Base-by-base conservation (phyloP, 1,140 invertebrate species). In the Oryzaephilus surinamensis region DNA sequence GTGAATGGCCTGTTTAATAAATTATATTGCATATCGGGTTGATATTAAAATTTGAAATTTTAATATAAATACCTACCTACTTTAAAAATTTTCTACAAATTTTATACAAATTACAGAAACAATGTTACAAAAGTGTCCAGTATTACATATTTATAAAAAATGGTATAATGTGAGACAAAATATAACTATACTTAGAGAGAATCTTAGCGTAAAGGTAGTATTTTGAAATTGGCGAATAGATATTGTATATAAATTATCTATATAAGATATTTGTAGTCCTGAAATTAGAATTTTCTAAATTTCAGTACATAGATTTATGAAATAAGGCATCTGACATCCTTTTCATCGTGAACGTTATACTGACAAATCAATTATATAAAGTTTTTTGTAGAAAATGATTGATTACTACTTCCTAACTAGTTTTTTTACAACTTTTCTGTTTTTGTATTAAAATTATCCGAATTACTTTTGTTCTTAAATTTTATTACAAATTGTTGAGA, bases 161-260 rank as follows among this genome's bases (percentile, higher is more conserved):
- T 12, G 10, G 4, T 29, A 4, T 6, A 6, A 6, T 29, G 8
- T 4, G 17, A 29, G 17, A 13, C 28, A 16, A 16, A 15, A 29
- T 29, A 13, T 29, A 29, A 29, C 17, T 16, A 29, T 15, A 15
- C 28, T 29, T n/a, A n/a, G n/a, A n/a, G n/a, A n/a, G n/a, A n/a
- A n/a, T n/a, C n/a, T n/a, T n/a, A n/a, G n/a, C n/a, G n/a, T n/a
- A n/a, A n/a, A n/a, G n/a, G n/a, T n/a, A n/a, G n/a, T n/a, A n/a
- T n/a, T n/a, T n/a, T n/a, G n/a, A n/a, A n/a, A n/a, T n/a, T n/a
- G n/a, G n/a, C n/a, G n/a, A 29, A 29, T 15, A 29, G 13, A 29
- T 13, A 29, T 29, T 29, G 28, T 16, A 15, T 29, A 29, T 7
- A 15, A 16, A 29, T 29, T 29, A 29, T 29, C 17, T 16, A 29